Base-by-base conservation (phyloP, 2,888 invertebrate species). In the Acanthosepion esculentum region DNA sequence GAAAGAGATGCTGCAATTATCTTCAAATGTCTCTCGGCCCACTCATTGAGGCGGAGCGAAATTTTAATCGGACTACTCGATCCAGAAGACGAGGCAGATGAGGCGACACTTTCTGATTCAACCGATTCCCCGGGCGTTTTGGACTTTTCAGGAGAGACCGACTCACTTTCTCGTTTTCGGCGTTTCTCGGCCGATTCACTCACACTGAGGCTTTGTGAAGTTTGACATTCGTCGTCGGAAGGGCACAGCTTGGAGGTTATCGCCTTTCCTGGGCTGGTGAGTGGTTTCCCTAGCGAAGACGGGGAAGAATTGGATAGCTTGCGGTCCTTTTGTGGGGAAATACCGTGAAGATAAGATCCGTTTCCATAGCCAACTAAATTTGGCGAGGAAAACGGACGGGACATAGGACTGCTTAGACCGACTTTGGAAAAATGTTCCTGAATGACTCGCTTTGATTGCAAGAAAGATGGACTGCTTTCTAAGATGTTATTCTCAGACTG, bases 161-260 rank as follows among this genome's bases (percentile, higher is more conserved):
- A 78, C n/a, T n/a, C 78, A 33, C n/a, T 33, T 12, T 33, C n/a
- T 33, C 78, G 78, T n/a, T 33, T 78, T 1, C 12, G 12, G 20
- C 33, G 33, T 48, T n/a, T 92, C 20, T 92, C 50, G 2, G 93
- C 93, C 93, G 53, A 93, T 93, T 93, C 93, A 53, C 29, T 93
- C 4, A 93, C 50, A 93, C 93, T 53, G 15, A 53, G 93, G 15
- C n/a, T n/a, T 15, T n/a, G 78, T n/a, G 78, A 0, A 0, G 1
- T 78, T 18, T n/a, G 18, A n/a, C 53, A 4, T 0, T 48, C n/a
- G 4, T 50, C 33, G 53, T n/a, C 29, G 5, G 92, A 50, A 15
- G 29, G 23, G 5, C 50, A 8, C 0, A 15, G 48, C 15, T 48
- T 29, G 29, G 48, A 18, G 20, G 29, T 50, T 53, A 53, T 18